Evolutionary conservation across 2,888 invertebrate species (phyloP).

Genomic region (Leptopilina drosophilae): DNA sequence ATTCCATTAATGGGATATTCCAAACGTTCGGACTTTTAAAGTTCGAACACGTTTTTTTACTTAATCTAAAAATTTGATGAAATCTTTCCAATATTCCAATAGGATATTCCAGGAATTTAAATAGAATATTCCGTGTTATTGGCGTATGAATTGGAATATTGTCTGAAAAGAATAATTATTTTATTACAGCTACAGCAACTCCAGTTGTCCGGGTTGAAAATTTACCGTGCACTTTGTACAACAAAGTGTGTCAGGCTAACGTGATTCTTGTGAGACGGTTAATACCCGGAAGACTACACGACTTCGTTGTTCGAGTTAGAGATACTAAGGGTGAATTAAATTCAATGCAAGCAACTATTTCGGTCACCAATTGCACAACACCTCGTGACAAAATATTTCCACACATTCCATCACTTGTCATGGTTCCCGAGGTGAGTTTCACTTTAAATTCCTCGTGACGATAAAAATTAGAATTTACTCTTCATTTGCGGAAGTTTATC

Average conservation of each 20-base stretch:
- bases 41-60: too few species aligned
- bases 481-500: too few species aligned
- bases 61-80: too few species aligned
- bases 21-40: too few species aligned
- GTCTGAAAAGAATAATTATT: too few species aligned
- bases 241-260: slow-evolving; percentile 93
- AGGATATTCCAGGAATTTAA: too few species aligned
- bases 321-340: slow-evolving; percentile 88
- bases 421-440: slow-evolving; percentile 84
- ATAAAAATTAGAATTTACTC: too few species aligned
- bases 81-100: too few species aligned
- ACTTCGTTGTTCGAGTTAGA: slow-evolving; percentile 84
- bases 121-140: too few species aligned
- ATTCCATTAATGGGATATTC: too few species aligned
- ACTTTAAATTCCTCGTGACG: too few species aligned
- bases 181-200: slow-evolving; percentile 81
- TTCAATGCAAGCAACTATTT: slow-evolving; percentile 87
- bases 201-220: slow-evolving; percentile 88
- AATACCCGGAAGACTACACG: slow-evolving; percentile 89
- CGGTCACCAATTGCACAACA: slow-evolving; percentile 90
- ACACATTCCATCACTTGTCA: slow-evolving; percentile 86
- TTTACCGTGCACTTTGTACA: slow-evolving; percentile 90
- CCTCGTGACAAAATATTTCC: slow-evolving; percentile 90
- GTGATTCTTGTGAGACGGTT: slow-evolving; percentile 87
- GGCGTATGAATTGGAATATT: too few species aligned